A percentile compares a stretch with the other conserved stretches of the same genome.
These are phyloP conservation scores for Haliaeetus leucogaster DNA, from an alignment of 2,113 vertebrate species.

Conservation along the genomic window DNA sequence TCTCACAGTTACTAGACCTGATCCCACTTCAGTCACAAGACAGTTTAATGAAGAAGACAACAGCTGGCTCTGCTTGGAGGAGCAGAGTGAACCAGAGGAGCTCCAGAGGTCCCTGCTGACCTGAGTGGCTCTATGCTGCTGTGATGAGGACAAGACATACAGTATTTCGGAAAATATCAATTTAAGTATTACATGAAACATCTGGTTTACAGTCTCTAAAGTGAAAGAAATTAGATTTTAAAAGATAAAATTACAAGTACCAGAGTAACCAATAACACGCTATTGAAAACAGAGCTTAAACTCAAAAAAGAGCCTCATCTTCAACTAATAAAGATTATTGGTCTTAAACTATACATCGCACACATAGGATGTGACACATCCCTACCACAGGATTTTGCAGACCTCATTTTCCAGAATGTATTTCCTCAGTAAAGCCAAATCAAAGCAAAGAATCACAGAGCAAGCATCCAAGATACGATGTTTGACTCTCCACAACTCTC, in stretches of 20 bases:
- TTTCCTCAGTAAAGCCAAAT: not conserved
- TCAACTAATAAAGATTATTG: not conserved
- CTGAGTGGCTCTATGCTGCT: accelerated
- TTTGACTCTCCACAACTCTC: not conserved
- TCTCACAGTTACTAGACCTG: not conserved
- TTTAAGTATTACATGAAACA: not conserved
- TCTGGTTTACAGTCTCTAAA: not conserved
- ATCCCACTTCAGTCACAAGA: not conserved
- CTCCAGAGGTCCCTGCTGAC: not conserved
- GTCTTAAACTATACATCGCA: accelerated
- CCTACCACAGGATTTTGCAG: not conserved
- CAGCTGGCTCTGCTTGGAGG: not conserved
- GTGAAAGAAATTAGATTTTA: not conserved
- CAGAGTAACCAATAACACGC: not conserved
- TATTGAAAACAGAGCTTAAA: not conserved
- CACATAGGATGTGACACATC: accelerated
- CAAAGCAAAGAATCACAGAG: not conserved
- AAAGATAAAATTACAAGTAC: not conserved
- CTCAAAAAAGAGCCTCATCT: not conserved
- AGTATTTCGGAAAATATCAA: not conserved
- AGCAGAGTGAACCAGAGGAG: not conserved
- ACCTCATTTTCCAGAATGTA: not conserved
- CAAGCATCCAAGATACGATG: accelerated
- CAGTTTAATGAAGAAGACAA: not conserved
- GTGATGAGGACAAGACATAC: not conserved